Base-by-base conservation (phyloP, 2,113 vertebrate genomes). In the Mirounga angustirostris region DNA sequence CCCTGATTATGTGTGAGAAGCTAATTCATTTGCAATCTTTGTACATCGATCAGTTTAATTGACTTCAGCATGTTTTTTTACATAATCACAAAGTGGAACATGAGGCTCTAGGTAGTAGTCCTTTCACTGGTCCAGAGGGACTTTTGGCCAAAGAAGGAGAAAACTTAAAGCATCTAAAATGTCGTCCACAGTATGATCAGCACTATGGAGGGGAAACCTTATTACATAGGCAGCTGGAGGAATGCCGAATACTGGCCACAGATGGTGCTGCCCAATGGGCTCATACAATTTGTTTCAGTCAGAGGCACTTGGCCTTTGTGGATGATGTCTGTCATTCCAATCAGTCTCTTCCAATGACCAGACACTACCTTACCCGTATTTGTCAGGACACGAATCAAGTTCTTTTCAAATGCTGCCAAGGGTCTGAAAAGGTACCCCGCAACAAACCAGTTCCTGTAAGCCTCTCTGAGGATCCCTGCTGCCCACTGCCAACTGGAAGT, bases 1-100 rank as follows among this genome's bases (percentile, higher is more conserved):
- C 99, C 4, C 98, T 99, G 92, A 99, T 99, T 97, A 99, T 99
- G 96, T 83, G 99, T 28, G 99, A 99, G 94, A 99, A 99, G 97
- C 99, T 99, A 87, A 99, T 99, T 98, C 98, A 99, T 12, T 99
- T 99, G 40, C 99, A 99, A 96, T 99, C 99, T 0, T 99, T 99
- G 61, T 99, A 99, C 97, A 99, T 99, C 0, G 99, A 99, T 98
- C 99, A 99, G 98, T 99, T 99, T 99, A 99, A 99, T 94, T 98
- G 99, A 1, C 99, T 99, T 74, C 99, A 99, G 98, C 99, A 99
- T 97, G 98, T 96, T 74, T 74, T 16, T 46, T 98, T 99, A 96
- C 99, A 99, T 98, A 99, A 98, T 97, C 99, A 99, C 73, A 99
- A 99, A 98, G 98, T 98, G 88, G 99, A 99, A 92, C 99, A 99